Percentiles rank a stretch among this genome's conserved stretches.
Evolutionary conservation across 2,888 invertebrate species (phyloP).

Genomic region (Trichogramma evanescens): DNA sequence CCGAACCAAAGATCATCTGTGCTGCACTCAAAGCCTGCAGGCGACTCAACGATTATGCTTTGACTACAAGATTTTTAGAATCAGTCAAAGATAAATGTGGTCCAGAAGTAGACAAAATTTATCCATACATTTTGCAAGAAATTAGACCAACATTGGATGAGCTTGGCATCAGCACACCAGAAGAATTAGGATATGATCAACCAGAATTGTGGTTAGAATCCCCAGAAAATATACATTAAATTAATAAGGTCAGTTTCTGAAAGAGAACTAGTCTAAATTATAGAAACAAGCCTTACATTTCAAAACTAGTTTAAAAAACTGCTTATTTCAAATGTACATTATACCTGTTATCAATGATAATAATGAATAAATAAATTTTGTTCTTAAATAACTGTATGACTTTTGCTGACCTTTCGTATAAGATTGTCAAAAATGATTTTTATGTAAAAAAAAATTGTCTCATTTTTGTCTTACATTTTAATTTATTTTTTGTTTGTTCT

Average conservation of each 20-base stretch:
- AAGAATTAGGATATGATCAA: conserved; percentile 94
- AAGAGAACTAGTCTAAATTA: conserved; percentile 18
- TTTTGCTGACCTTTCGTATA: not conserved
- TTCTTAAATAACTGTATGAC: not conserved
- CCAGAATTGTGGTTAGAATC: conserved; percentile 83
- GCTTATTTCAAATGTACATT: conserved; percentile 20
- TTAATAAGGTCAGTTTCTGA: conserved; percentile 22
- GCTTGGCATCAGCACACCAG: conserved; percentile 87
- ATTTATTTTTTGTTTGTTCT: conserved; percentile 29
- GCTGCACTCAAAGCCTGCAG: conserved; percentile 88
- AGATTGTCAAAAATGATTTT: not conserved
- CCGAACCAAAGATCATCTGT: conserved; percentile 82
- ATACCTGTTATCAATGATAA: conserved; percentile 13
- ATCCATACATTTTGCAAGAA: conserved; percentile 83
- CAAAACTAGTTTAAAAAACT: conserved; percentile 10
- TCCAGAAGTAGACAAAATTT: conserved; percentile 64
- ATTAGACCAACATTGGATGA: conserved; percentile 87
- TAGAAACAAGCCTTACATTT: conserved; percentile 13
- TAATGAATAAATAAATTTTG: conserved; percentile 19
- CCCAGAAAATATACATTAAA: conserved; percentile 61
- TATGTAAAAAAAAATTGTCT: conserved; percentile 27
- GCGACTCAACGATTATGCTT: conserved; percentile 86
- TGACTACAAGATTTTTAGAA: conserved; percentile 89
- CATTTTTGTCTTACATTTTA: conserved; percentile 37
- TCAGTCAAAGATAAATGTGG: conserved; percentile 86